Conservation (phyloP, 2,797 vertebrate species). For the Botia kubotai region DNA sequence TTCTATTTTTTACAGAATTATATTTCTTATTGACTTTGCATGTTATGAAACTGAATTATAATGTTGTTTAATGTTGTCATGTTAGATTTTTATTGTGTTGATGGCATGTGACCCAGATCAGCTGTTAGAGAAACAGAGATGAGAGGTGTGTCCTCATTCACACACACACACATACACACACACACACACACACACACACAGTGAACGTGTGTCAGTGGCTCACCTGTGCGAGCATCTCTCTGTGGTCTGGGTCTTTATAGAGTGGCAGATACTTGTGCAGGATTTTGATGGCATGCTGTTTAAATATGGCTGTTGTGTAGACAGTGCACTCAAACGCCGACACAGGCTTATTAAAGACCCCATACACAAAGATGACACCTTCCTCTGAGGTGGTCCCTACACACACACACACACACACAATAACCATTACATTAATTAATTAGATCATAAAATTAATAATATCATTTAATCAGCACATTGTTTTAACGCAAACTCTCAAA, state of each 20-base stretch:
- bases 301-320: constrained; percentile 79
- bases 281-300: constrained; percentile 74
- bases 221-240: constrained; percentile 80
- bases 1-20: too few relatives aligned
- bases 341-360: constrained; percentile 73
- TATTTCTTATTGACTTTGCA: too few relatives aligned
- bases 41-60: too few relatives aligned
- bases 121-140: background rate
- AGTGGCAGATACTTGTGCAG: constrained; percentile 77
- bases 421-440: too few relatives aligned
- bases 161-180: too few relatives aligned
- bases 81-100: background rate
- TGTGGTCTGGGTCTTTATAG: constrained; percentile 70
- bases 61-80: background rate
- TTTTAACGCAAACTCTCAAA: too few relatives aligned
- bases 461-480: too few relatives aligned
- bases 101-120: background rate
- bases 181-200: background rate
- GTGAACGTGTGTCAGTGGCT: background rate
- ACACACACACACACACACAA: background rate
- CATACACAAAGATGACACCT: constrained; percentile 76
- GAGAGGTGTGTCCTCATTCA: too few relatives aligned
- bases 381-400: constrained; percentile 81
- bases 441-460: too few relatives aligned
- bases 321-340: constrained; percentile 70